phyloP scores from a whole-genome alignment of 2,113 vertebrate species.

The Oxyruncus cristatus region DNA sequence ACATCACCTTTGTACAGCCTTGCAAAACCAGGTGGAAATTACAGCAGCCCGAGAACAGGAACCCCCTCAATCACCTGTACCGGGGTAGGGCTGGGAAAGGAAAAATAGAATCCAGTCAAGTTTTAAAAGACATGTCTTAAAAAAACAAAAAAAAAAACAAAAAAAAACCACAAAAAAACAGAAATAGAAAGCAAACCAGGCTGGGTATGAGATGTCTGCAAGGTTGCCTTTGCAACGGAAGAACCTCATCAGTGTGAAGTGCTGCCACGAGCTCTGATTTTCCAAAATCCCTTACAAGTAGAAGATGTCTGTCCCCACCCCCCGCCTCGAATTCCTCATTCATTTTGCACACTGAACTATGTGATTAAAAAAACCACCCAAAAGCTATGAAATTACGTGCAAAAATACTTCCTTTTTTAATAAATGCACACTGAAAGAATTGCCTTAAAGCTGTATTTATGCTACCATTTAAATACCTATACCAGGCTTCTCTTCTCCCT shows the following conservation, averaged over 20 bases:
- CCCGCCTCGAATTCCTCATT: not conserved
- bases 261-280: not conserved
- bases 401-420: not conserved
- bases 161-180: not conserved
- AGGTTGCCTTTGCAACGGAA: not conserved
- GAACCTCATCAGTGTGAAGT: not conserved
- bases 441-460: not conserved
- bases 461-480: not conserved
- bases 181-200: not conserved
- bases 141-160: not conserved
- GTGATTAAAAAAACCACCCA: not conserved
- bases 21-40: not conserved
- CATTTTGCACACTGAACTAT: not conserved
- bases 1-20: not conserved
- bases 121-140: not conserved
- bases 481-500: not conserved
- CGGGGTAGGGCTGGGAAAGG: not conserved
- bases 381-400: not conserved
- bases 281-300: not conserved
- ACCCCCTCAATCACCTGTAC: not conserved
- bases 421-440: not conserved
- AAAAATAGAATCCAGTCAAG: not conserved
- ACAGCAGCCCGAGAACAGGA: not conserved
- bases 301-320: not conserved
- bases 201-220: not conserved